Evolutionary conservation across 2,113 vertebrate species (phyloP).

Genomic region (Macaca fascicularis): T2T-MFA8v1.1 NC_088376.1:11141001-11141500

Average conservation of each 20-base stretch:
- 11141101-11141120: neutral
- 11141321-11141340: neutral
- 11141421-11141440: neutral
- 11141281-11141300: neutral
- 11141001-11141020: neutral
- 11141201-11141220: neutral
- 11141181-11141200: neutral
- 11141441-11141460: neutral
- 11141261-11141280: neutral
- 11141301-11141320: neutral
- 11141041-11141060: neutral
- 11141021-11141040: neutral
- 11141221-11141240: neutral
- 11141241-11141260: neutral
- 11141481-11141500: neutral
- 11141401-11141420: neutral
- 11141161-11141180: neutral
- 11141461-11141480: neutral
- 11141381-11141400: neutral
- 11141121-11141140: neutral
- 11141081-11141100: neutral
- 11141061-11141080: neutral
- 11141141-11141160: neutral
- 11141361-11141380: neutral
- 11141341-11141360: neutral